Evolutionary conservation across 2,888 invertebrate genomes (phyloP).

Genomic region (Ochlodes sylvanus): DNA sequence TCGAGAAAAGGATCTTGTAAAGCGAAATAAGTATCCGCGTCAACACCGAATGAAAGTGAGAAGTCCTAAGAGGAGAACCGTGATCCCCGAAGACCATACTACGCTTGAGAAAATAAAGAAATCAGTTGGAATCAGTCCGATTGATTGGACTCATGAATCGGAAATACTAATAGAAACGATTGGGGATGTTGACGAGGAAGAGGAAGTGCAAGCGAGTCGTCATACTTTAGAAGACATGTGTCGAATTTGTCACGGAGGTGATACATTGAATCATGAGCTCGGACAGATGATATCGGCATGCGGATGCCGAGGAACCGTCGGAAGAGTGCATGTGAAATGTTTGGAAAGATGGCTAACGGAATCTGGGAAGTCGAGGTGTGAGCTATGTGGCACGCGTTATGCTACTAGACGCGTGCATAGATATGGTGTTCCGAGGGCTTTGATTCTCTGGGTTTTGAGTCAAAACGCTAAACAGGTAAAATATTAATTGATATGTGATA

Average conservation of each 20-base stretch:
- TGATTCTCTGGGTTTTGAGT: slow-evolving; percentile 86
- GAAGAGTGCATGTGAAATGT: slow-evolving; percentile 89
- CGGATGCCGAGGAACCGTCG: slow-evolving; percentile 87
- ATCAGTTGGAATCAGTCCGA: slow-evolving; percentile 48
- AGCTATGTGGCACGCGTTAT: slow-evolving; percentile 89
- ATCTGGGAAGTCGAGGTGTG: slow-evolving; percentile 88
- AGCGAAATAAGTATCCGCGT: slow-evolving; percentile 57
- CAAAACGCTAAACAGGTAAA: slow-evolving; percentile 78
- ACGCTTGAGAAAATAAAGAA: slow-evolving; percentile 45
- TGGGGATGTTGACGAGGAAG: slow-evolving; percentile 46
- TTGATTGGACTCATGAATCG: slow-evolving; percentile 58
- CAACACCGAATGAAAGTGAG: slow-evolving; percentile 72
- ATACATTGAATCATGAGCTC: slow-evolving; percentile 59
- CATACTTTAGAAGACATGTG: slow-evolving; percentile 75
- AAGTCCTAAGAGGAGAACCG: slow-evolving; percentile 64
- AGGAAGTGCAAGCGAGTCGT: slow-evolving; percentile 57
- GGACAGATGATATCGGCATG: slow-evolving; percentile 75
- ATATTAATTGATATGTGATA: not conserved
- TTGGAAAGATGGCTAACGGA: slow-evolving; percentile 91
- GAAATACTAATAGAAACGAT: slow-evolving; percentile 46
- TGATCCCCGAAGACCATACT: slow-evolving; percentile 48
- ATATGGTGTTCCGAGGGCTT: slow-evolving; percentile 82
- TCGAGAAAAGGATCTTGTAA: slow-evolving; percentile 51
- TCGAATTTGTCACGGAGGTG: slow-evolving; percentile 78
- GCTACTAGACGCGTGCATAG: slow-evolving; percentile 86